A percentile compares a stretch with the other conserved stretches of the same genome.
phyloP scores from a whole-genome alignment of 2,113 vertebrate genomes.

The Centropristis striata region DNA sequence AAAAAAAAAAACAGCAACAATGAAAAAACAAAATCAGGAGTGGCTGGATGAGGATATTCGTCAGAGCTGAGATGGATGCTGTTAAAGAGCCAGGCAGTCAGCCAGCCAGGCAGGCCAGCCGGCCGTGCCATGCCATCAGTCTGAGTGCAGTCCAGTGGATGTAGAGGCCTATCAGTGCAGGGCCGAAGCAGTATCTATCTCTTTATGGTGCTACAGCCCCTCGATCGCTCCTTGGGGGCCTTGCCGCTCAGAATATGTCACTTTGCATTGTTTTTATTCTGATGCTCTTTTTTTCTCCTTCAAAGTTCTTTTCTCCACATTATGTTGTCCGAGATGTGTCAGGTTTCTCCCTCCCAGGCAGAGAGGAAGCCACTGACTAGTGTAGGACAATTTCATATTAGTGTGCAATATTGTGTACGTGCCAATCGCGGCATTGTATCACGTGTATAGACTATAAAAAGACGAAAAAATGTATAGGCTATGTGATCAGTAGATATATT shows the following conservation, averaged over 20 bases:
- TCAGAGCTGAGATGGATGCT: constrained; percentile 64
- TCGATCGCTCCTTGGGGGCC: constrained; percentile 64
- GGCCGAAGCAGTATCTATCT: constrained; percentile 79
- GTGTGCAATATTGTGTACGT: constrained; percentile 87
- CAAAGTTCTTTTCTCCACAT: constrained; percentile 58
- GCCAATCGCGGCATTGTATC: constrained; percentile 80
- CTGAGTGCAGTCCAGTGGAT: constrained; percentile 68
- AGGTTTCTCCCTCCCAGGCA: constrained; percentile 67
- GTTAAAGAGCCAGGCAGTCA: constrained; percentile 57
- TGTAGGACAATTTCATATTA: constrained; percentile 78
- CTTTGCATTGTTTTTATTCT: constrained; percentile 72
- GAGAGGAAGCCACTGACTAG: constrained; percentile 62
- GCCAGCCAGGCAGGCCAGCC: constrained; percentile 54
- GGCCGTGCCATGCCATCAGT: constrained; percentile 61
- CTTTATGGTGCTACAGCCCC: constrained; percentile 87
- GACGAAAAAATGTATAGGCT: constrained; percentile 74
- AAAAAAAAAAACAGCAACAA: constrained; percentile 35
- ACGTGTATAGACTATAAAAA: constrained; percentile 78
- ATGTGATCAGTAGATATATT: constrained; percentile 79
- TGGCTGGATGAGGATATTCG: constrained; percentile 42
- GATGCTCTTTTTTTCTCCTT: constrained; percentile 59
- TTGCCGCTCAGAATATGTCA: constrained; percentile 76
- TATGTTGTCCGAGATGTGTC: constrained; percentile 69
- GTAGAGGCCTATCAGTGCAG: constrained; percentile 68
- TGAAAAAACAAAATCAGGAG: constrained; percentile 36